These are phyloP conservation scores for Onthophagus taurus DNA, from an alignment of 1,140 invertebrate genomes.

Conservation along the genomic window DNA sequence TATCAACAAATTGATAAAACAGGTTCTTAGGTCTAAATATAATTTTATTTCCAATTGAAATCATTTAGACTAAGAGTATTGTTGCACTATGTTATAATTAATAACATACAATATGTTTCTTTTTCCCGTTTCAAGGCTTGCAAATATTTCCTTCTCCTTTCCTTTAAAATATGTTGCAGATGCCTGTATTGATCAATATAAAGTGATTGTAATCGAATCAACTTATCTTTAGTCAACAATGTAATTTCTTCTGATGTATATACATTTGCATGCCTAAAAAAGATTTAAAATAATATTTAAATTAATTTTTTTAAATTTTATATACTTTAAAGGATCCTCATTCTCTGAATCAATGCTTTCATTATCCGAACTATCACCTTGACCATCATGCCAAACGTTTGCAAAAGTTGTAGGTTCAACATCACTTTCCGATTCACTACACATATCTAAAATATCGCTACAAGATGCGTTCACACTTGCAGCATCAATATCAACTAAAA, in stretches of 20 bases:
- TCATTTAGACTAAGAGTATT: neutral
- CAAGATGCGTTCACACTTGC: slow-evolving; percentile 45
- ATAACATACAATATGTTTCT: slow-evolving; percentile 64
- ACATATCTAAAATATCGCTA: slow-evolving; percentile 53
- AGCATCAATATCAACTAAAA: slow-evolving; percentile 49
- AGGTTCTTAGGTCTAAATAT: no score
- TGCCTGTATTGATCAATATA: slow-evolving; percentile 77
- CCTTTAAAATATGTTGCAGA: slow-evolving; percentile 60
- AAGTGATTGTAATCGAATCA: slow-evolving; percentile 67
- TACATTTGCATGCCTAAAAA: slow-evolving; percentile 70
- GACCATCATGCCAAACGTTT: slow-evolving; percentile 53
- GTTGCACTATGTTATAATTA: neutral
- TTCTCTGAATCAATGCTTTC: slow-evolving; percentile 70
- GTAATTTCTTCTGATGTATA: slow-evolving; percentile 82
- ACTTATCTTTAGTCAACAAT: slow-evolving; percentile 62
- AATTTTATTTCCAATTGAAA: neutral
- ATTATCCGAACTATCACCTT: slow-evolving; percentile 61
- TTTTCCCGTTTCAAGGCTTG: slow-evolving; percentile 64
- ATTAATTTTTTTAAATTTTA: slow-evolving; percentile 13
- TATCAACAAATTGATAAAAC: no score
- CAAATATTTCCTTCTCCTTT: slow-evolving; percentile 65
- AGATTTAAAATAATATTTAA: slow-evolving; percentile 4
- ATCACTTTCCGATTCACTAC: slow-evolving; percentile 66
- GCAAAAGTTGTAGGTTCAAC: slow-evolving; percentile 53
- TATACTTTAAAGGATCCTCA: slow-evolving; percentile 69